A percentile compares a stretch with the other conserved stretches of the same genome.
phyloP scores from a whole-genome alignment of 1,140 invertebrate species.

The Pseudoatta argentina region DNA sequence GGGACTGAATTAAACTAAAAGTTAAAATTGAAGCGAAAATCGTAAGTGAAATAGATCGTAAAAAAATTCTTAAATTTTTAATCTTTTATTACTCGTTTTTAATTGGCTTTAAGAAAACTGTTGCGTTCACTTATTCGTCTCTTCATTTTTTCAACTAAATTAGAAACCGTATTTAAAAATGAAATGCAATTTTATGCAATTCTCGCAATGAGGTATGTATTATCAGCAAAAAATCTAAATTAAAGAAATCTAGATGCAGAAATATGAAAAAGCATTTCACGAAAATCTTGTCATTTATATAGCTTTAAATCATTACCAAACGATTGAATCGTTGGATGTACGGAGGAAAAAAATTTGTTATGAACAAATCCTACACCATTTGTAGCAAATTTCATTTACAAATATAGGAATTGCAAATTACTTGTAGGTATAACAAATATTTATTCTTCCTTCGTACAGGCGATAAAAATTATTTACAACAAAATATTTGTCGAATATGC shows the following conservation, averaged over 20 bases:
- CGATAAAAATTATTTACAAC: too few relatives aligned
- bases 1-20: slow-evolving; percentile 17
- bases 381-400: too few relatives aligned
- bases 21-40: slow-evolving; percentile 7
- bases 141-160: not conserved
- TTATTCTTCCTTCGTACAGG: too few relatives aligned
- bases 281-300: not conserved
- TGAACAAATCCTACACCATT: too few relatives aligned
- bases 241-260: not conserved
- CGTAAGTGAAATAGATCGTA: not conserved
- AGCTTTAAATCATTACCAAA: not conserved
- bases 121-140: not conserved
- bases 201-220: not conserved
- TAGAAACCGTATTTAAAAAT: not conserved
- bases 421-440: too few relatives aligned
- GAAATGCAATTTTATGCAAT: not conserved
- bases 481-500: too few relatives aligned
- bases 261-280: not conserved
- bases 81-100: not conserved
- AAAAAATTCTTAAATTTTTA: not conserved
- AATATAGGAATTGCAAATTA: too few relatives aligned
- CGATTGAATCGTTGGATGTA: too few relatives aligned
- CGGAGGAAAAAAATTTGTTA: too few relatives aligned
- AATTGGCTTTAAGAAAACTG: not conserved
- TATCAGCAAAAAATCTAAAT: not conserved